Conservation (phyloP, 1,140 invertebrate species). For the Mizuhopecten yessoensis region DNA sequence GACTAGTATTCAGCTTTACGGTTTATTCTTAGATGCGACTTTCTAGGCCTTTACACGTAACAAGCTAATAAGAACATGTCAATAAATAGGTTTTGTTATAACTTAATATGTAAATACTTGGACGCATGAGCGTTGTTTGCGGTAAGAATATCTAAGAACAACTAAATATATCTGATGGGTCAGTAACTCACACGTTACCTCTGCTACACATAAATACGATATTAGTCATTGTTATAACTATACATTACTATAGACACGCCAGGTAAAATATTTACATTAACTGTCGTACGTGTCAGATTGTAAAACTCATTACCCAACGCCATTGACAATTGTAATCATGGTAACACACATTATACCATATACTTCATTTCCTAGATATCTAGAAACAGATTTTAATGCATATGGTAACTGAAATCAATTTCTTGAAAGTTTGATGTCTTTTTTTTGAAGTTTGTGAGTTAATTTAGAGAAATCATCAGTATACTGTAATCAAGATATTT, state of each 20-base stretch:
- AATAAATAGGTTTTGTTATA: no score
- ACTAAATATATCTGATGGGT: background rate
- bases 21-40: no score
- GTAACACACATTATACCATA: background rate
- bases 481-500: background rate
- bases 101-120: no score
- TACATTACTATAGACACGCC: no score
- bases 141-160: background rate
- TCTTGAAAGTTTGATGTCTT: background rate
- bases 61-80: no score
- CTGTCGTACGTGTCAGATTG: background rate
- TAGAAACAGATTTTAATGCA: background rate
- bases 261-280: background rate
- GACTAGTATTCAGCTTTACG: no score
- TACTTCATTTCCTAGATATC: background rate
- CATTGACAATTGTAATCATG: slow-evolving; percentile 7
- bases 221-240: background rate
- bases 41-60: no score
- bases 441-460: background rate
- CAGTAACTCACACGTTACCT: background rate
- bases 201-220: no score
- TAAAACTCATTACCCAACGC: background rate
- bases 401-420: background rate
- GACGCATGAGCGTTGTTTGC: background rate
- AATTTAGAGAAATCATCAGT: background rate